These are phyloP conservation scores for Andrena marginata DNA, from an alignment of 2,888 invertebrate genomes.

Conservation along the genomic window DNA sequence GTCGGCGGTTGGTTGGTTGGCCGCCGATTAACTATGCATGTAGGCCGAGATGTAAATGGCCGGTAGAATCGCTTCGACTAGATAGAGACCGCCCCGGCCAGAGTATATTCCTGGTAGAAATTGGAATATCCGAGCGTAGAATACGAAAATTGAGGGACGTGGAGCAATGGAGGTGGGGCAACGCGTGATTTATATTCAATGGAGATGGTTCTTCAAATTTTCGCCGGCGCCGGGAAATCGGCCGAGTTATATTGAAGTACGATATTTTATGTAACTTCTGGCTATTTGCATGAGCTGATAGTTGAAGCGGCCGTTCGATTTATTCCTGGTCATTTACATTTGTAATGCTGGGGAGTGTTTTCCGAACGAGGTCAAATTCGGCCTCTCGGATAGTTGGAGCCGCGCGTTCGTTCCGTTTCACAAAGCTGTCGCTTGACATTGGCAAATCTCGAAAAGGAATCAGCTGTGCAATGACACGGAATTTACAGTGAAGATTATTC, in stretches of 20 bases:
- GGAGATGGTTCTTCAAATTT: slow-evolving; percentile 60
- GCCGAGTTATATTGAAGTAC: slow-evolving; percentile 52
- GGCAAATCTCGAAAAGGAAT: background rate
- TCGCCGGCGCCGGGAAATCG: slow-evolving; percentile 41
- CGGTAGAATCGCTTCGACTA: slow-evolving; percentile 18
- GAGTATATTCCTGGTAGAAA: slow-evolving; percentile 33
- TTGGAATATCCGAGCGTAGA: slow-evolving; percentile 45
- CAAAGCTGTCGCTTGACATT: background rate
- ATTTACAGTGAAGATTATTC: no score
- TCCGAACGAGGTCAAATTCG: slow-evolving; percentile 16
- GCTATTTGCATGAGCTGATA: slow-evolving; percentile 41
- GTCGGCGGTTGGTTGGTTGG: slow-evolving; percentile 16
- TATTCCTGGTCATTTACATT: slow-evolving; percentile 35
- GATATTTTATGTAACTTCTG: slow-evolving; percentile 60
- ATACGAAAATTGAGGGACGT: slow-evolving; percentile 41
- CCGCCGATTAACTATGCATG: slow-evolving; percentile 30
- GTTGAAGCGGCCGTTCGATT: slow-evolving; percentile 27
- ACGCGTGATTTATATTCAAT: slow-evolving; percentile 59
- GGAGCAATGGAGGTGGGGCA: background rate
- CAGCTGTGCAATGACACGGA: no score
- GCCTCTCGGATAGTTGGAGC: no score
- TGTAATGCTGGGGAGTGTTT: slow-evolving; percentile 22
- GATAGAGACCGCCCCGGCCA: slow-evolving; percentile 28
- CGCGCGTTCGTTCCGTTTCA: background rate
- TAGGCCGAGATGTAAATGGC: slow-evolving; percentile 42